Evolutionary conservation across 2,888 invertebrate genomes (phyloP), one percentile per base, ranked within the genome.

Genomic region (Scaptomyza tumidula): DNA sequence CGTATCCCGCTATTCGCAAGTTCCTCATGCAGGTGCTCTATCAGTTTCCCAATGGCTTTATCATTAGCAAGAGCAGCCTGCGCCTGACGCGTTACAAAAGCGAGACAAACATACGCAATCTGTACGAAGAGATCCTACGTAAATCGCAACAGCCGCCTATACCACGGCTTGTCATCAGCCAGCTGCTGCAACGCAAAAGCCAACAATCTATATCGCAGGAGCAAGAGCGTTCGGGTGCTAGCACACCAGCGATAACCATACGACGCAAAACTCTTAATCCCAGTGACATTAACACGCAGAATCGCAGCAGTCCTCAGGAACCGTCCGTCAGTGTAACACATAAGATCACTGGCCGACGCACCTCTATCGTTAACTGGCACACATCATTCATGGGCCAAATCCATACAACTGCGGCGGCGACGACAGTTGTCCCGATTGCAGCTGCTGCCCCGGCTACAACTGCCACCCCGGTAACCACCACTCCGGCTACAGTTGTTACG

Each of bases 11-110:
- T 2, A 55, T 91, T 1, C 69, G 60, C 10, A 74, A 75, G 31
- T 91, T 78, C 56, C 76, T 90, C 1, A 45, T 75, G 13, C 83
- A 89, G 50, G 60, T 90, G 39, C 67, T 86, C 24, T 53, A 90
- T 16, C 80, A 91, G 33, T 91, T 91, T 50, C 87, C 87, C 5
- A 91, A 89, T 56, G 91, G 91, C 0, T 66, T 91, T 2, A 73
- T 90, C 7, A 63, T 91, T 0, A 89, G 80, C 35, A 90, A 90
- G 54, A 80, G 66, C 48, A 89, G 89, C 54, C 65, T 91, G 16
- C 55, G 67, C 0, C 60, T 71, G 0, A 90, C 91, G 0, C 76
- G 76, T 39, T 86, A 67, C 50, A 68, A 71, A 0, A 60, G 77
- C 4, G 86, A 86, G 0, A 13, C 27, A 0, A 3, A 41, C 3